These are phyloP conservation scores for Coremacera marginata DNA, from an alignment of 2,888 invertebrate genomes.

Conservation along the genomic window DNA sequence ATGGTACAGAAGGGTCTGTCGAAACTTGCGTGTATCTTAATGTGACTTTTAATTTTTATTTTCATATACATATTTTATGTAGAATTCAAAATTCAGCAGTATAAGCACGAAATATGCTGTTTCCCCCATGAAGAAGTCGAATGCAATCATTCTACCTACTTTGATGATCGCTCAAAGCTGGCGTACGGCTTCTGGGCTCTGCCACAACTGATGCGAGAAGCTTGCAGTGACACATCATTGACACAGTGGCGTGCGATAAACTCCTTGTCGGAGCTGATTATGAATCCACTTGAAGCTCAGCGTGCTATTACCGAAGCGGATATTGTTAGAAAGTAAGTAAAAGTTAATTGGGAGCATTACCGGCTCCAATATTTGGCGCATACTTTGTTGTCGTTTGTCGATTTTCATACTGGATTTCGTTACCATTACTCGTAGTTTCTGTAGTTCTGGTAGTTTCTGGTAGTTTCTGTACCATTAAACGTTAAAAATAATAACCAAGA, in stretches of 20 bases:
- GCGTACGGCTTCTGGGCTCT: slow-evolving; percentile 61
- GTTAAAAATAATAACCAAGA: too few relatives aligned
- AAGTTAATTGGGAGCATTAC: too few relatives aligned
- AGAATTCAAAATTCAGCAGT: slow-evolving; percentile 15
- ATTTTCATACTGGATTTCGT: too few relatives aligned
- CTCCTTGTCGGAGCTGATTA: slow-evolving; percentile 57
- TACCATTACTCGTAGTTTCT: too few relatives aligned
- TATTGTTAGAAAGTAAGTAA: slow-evolving; percentile 59
- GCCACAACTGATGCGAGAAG: slow-evolving; percentile 59
- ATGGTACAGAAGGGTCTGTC: slow-evolving; percentile 44
- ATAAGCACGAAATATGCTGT: slow-evolving; percentile 40
- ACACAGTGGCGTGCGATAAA: slow-evolving; percentile 58
- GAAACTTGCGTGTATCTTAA: background rate
- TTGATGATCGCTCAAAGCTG: slow-evolving; percentile 55
- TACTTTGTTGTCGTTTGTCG: too few relatives aligned
- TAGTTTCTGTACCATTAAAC: too few relatives aligned
- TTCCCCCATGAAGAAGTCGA: slow-evolving; percentile 13
- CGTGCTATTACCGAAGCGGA: slow-evolving; percentile 58
- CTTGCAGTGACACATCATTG: slow-evolving; percentile 53
- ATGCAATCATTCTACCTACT: slow-evolving; percentile 52
- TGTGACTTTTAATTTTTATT: background rate
- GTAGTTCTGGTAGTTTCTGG: too few relatives aligned
- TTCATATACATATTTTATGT: background rate
- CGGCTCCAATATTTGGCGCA: too few relatives aligned
- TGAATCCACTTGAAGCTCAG: slow-evolving; percentile 58